phyloP scores from a whole-genome alignment of 2,888 invertebrate genomes.

The Alcis repandata region DNA sequence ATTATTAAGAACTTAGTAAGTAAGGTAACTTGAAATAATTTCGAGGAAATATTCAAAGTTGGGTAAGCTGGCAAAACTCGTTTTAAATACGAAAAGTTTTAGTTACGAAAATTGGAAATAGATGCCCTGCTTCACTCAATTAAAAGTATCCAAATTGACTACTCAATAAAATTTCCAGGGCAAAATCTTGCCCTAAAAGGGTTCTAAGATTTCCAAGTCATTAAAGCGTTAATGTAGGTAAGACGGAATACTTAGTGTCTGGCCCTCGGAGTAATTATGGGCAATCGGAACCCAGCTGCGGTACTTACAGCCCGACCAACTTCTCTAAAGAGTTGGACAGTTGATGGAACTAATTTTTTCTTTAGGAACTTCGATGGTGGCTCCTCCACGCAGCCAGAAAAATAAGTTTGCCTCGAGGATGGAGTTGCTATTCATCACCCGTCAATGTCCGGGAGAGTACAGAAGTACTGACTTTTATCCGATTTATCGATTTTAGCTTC shows the following conservation, averaged over 20 bases:
- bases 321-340: background rate
- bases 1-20: no score
- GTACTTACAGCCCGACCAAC: background rate
- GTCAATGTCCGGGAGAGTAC: background rate
- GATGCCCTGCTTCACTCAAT: background rate
- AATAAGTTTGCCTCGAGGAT: background rate
- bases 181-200: constrained; percentile 35
- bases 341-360: background rate
- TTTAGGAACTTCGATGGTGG: background rate
- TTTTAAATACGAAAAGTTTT: background rate
- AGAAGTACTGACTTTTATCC: background rate
- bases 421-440: constrained; percentile 22
- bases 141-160: constrained; percentile 1
- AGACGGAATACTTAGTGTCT: constrained; percentile 33
- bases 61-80: no score
- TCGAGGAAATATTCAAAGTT: no score
- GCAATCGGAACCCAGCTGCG: constrained; percentile 30
- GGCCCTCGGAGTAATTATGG: constrained; percentile 30
- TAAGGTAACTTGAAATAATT: no score
- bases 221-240: constrained; percentile 37
- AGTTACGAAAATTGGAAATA: background rate
- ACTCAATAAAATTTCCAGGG: constrained; percentile 28
- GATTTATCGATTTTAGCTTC: no score
- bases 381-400: background rate
- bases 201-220: constrained; percentile 34